A percentile compares a stretch with the other conserved stretches of the same genome.
Conservation (phyloP, 1,140 invertebrate genomes). For the Caenorhabditis remanei region DNA sequence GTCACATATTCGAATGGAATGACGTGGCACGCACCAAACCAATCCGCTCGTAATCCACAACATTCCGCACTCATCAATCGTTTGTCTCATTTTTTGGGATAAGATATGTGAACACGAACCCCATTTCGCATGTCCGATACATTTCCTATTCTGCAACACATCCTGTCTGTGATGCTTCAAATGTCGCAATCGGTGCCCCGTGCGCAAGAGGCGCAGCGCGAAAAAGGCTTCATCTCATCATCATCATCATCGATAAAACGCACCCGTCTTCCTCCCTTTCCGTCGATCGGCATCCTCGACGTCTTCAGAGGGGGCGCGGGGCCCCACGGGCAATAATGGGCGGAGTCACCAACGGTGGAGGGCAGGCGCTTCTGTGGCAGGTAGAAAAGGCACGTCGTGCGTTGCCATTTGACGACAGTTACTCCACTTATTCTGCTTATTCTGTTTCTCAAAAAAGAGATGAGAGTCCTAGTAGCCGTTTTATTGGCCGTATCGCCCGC, state of each 20-base stretch:
- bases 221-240: conserved; percentile 50
- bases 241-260: conserved; percentile 52
- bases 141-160: background rate
- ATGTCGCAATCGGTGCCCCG: conserved; percentile 13
- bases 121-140: background rate
- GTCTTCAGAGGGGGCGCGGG: background rate
- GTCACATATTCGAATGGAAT: too few relatives aligned
- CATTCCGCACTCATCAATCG: background rate
- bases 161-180: background rate
- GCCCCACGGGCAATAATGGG: background rate
- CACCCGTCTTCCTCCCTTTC: background rate
- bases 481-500: conserved; percentile 56
- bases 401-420: conserved; percentile 54
- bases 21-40: background rate
- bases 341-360: background rate
- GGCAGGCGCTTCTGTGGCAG: background rate
- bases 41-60: background rate
- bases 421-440: background rate
- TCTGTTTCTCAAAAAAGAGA: background rate
- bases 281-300: background rate
- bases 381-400: conserved; percentile 20
- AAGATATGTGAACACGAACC: background rate
- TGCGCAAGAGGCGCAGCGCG: background rate
- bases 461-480: conserved; percentile 54
- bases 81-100: background rate